Evolutionary conservation across 2,113 vertebrate species (phyloP).

Genomic region (Anhinga anhinga): DNA sequence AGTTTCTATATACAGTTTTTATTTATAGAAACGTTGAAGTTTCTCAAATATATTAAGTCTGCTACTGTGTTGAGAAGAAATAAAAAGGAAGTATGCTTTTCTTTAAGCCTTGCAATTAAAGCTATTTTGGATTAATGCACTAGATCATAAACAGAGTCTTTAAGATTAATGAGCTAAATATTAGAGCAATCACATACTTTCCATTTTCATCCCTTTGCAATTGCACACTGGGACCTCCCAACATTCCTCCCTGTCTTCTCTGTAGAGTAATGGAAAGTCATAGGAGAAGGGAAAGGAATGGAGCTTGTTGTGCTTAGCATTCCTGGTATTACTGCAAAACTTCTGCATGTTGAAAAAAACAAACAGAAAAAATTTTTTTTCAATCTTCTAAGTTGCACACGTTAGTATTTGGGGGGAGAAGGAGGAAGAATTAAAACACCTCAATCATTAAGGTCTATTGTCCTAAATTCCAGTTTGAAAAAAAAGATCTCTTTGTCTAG

Average conservation of each 20-base stretch:
- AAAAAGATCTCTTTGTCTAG: constrained; percentile 9
- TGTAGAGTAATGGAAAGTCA: neutral
- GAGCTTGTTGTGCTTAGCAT: neutral
- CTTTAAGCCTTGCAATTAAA: neutral
- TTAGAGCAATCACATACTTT: constrained; percentile 24
- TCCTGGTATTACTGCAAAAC: neutral
- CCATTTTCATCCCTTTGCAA: constrained; percentile 5
- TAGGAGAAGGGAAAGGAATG: neutral
- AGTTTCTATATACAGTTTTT: neutral
- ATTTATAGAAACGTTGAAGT: neutral
- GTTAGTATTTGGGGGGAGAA: neutral
- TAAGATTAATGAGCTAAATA: constrained; percentile 31
- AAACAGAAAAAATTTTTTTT: neutral
- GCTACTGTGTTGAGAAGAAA: neutral
- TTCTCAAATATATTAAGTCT: neutral
- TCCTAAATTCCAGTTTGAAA: neutral
- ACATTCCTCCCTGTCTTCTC: neutral
- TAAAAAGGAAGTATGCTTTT: neutral
- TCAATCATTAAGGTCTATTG: neutral
- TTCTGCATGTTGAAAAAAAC: neutral
- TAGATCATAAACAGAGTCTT: neutral
- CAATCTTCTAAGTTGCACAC: neutral
- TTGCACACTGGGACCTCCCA: neutral
- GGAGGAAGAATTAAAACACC: neutral
- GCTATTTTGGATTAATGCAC: neutral